Evolutionary conservation across 2,888 invertebrate genomes (phyloP).

Genomic region (Dynastes maya): DNA sequence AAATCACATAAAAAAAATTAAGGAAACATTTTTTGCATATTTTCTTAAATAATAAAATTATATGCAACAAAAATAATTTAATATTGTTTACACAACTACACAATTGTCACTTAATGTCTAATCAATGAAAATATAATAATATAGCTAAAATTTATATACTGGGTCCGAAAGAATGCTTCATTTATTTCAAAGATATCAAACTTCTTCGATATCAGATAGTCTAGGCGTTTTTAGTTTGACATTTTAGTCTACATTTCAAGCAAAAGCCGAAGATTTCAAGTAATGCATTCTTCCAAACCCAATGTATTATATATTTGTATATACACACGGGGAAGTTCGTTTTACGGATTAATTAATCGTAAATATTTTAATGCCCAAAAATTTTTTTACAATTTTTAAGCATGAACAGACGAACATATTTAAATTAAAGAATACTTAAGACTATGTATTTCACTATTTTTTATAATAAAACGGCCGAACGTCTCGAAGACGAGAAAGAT

Average conservation of each 20-base stretch:
- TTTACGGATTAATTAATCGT: constrained; percentile 7
- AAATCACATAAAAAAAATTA: constrained; percentile 37
- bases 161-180: background rate
- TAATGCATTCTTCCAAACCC: background rate
- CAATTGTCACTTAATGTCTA: constrained; percentile 44
- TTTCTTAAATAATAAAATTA: constrained; percentile 22
- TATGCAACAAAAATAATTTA: constrained; percentile 42
- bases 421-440: constrained; percentile 39
- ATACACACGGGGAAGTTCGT: constrained; percentile 26
- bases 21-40: constrained; percentile 14
- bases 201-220: no score
- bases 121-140: constrained; percentile 33
- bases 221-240: no score
- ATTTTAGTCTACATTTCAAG: no score
- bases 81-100: constrained; percentile 19
- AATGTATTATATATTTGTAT: constrained; percentile 2
- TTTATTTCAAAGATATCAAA: no score
- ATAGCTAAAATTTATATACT: constrained; percentile 2
- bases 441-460: constrained; percentile 26
- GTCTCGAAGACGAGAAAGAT: constrained; percentile 37
- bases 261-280: no score
- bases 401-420: constrained; percentile 30
- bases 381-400: constrained; percentile 30
- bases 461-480: constrained; percentile 42
- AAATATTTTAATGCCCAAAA: constrained; percentile 45